Base-by-base conservation (phyloP, 2,888 invertebrate genomes). In the Caenorhabditis sp. region DNA sequence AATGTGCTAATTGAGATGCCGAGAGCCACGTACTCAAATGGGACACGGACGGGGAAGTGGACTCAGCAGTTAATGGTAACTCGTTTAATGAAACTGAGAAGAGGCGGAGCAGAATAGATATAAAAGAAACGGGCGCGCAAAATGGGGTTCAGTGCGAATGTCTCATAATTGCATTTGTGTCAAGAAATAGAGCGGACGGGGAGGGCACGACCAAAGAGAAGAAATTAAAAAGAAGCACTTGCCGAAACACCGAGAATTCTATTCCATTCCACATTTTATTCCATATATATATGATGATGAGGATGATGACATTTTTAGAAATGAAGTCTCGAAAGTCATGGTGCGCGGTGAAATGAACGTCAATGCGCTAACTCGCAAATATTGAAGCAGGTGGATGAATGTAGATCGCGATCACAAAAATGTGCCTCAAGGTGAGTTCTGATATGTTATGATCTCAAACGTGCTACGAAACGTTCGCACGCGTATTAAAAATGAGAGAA, bases 141-240 rank as follows among this genome's bases (percentile, higher is more conserved):
- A 17, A 22, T 35, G 22, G 15, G 24, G 32, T 15, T 48, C 48
- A 35, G 20, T 37, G 22, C 26, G 17, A 37, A 26, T 68, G 68
- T 43, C 59, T 68, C 59, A 68, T 68, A 68, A 68, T 68, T 68
- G 43, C 58, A 58, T 61, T 70, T 53, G 39, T 48, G 37, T 39
- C 39, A 20, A 43, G 43, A 30, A 48, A 35, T 27, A 37, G 24
- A 53, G 52, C 20, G 26, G 56, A 17, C 37, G 56, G 53, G n/a
- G n/a, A n/a, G n/a, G n/a, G n/a, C n/a, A 46, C 26, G 22, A 22
- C 32, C 37, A 22, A 15, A 20, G 55, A 30, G 52, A 37, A 20
- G 15, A 71, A 71, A 71, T 59, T 55, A 61, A 61, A 17, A 30
- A 22, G 61, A 58, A 68, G 68, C 58, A 68, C 58, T 58, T 68